Base-by-base conservation (phyloP, 2,113 vertebrate genomes). In the Narcine bancroftii region DNA sequence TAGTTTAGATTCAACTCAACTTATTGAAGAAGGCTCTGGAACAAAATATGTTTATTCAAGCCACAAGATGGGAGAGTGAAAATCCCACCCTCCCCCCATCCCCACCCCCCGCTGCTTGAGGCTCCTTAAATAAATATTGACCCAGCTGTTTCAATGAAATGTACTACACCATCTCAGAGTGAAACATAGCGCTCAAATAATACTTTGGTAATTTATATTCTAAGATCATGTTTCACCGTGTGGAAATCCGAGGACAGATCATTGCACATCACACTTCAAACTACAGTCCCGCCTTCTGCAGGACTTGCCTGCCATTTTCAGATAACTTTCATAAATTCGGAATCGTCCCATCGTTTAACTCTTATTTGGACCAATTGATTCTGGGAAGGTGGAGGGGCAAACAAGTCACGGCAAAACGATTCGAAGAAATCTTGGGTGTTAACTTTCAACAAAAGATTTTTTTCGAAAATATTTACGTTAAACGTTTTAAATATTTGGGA, bases 301-400 rank as follows among this genome's bases (percentile, higher is more conserved):
- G 0, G 21, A 91, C 3, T 42, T 29, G 42, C 36, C 65, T 91
- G 87, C 66, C 63, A 71, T 45, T 69, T 91, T 71, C 89, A 69
- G 63, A 3, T 69, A 19, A 45, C 42, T 91, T 91, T 69, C 89
- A 91, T 91, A 91, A 91, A 91, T 45, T 91, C 24, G 42, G 65
- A 36, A 60, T 60, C 81, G 60, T 36, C 53, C n/a, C 33, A 17
- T n/a, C 81, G 56, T 33, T 87, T 60, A 87, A 21, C 81, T 60
- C 5, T 60, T 36, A 60, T 87, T 87, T 87, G n/a, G 33, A 36
- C 33, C 53, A 63, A 60, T 87, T 87, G 81, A 63, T 36, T 39
- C 33, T 1, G 39, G 89, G 65, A 33, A 71, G 65, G 89, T 63
- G 60, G 89, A 66, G 65, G 42, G 42, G 63, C 65, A 69, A 91